phyloP scores from a whole-genome alignment of 2,888 invertebrate genomes.

The Lepeophtheirus nordmannii region DNA sequence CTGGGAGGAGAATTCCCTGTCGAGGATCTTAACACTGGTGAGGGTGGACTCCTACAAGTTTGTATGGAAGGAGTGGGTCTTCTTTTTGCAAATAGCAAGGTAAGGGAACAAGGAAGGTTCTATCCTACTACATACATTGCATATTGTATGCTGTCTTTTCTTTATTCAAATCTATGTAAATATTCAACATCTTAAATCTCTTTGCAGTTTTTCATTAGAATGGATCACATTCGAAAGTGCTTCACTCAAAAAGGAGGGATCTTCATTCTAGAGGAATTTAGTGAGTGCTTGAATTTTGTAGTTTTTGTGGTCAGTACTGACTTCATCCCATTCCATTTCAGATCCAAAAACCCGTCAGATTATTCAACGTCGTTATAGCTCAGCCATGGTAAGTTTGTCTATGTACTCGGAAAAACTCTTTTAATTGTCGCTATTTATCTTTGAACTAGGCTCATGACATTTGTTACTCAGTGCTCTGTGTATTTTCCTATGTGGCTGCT shows the following conservation, averaged over 20 bases:
- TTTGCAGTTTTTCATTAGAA: conserved; percentile 96
- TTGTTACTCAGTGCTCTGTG: conserved; percentile 96
- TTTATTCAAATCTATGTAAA: not conserved
- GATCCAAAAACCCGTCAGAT: conserved; percentile 95
- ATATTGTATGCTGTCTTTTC: not conserved
- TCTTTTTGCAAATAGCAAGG: conserved; percentile 98
- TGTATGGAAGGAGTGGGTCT: conserved; percentile 99
- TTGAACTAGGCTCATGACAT: conserved; percentile 81
- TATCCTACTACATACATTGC: not conserved
- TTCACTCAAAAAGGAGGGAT: conserved; percentile 98
- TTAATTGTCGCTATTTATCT: too few relatives aligned
- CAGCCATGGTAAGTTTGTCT: conserved; percentile 64
- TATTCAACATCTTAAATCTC: not conserved
- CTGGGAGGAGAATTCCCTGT: conserved; percentile 94
- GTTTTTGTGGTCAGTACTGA: not conserved
- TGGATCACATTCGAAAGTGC: conserved; percentile 98
- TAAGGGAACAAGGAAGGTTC: conserved; percentile 37
- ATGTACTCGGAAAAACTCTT: too few relatives aligned
- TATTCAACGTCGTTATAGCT: conserved; percentile 90
- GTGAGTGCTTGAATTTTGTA: conserved; percentile 50
- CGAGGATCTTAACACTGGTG: conserved; percentile 88
- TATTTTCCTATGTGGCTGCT: conserved; percentile 95
- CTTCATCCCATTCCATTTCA: conserved; percentile 41
- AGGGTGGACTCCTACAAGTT: conserved; percentile 92
- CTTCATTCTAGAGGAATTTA: conserved; percentile 98